Evolutionary conservation across 2,888 invertebrate species (phyloP), one percentile per base, ranked within the genome.

Genomic region (Acrobeloides nanus): DNA sequence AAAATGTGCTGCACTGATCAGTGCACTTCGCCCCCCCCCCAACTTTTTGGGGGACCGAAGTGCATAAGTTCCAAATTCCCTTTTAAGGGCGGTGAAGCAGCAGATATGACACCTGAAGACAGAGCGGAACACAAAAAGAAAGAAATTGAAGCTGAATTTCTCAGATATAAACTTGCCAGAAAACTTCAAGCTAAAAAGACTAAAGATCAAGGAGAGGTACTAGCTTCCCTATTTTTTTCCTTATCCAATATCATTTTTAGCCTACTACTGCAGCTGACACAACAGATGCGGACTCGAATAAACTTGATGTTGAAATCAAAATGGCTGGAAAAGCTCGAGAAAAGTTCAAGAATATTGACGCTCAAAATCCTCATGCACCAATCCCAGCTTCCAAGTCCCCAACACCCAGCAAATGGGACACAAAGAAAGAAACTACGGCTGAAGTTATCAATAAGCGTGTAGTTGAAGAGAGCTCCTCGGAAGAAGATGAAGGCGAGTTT

Each of bases 291-390:
- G 55, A 21, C 27, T 23, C 48, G 15, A 20, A 15, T n/a, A 52
- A 51, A n/a, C 54, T 68, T 8, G 67, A 72, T 29, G 59, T 72
- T 10, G 68, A 72, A 32, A 57, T 72, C 48, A 69, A 72, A 46
- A 68, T 73, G 50, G 85, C 89, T 12, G 83, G 84, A 34, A 83
- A 85, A 69, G 89, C 90, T 85, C 81, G 89, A 60, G 82, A 81
- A 66, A 85, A 88, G 62, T 90, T 90, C 81, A 81, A 88, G 1
- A 84, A 87, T 77, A 82, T 90, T 81, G 89, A 89, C 77, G 83
- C 31, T 15, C 12, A 29, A 12, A 10, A 35, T 35, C 37, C 12
- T 8, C 37, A 12, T 12, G 12, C 12, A 35, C 12, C 37, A 35
- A 12, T 12, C n/a, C 37, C 15, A 12, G 15, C 8, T 29, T 29